phyloP scores from a whole-genome alignment of 2,797 vertebrate genomes.

The Philypnodon macrostomus region DNA sequence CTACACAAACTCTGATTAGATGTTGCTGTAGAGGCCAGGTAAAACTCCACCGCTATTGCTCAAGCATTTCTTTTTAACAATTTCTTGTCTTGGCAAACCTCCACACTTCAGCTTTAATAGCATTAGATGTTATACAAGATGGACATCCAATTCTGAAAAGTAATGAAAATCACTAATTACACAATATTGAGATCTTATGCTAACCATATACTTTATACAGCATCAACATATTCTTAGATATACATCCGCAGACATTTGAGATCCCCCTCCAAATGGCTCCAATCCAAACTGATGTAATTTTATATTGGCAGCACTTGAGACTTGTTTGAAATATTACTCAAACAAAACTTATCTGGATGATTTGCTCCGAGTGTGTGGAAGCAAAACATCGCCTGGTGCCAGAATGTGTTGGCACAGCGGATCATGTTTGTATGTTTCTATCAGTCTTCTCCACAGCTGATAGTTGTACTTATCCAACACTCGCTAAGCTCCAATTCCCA shows the following conservation, averaged over 20 bases:
- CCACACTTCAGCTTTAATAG: too few relatives aligned
- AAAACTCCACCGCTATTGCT: too few relatives aligned
- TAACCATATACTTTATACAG: neutral
- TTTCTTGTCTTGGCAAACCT: too few relatives aligned
- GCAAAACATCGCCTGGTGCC: slow-evolving; percentile 28
- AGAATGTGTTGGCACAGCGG: slow-evolving; percentile 38
- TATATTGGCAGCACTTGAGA: slow-evolving; percentile 5
- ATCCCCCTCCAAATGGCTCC: neutral
- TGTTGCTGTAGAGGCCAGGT: too few relatives aligned
- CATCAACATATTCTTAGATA: slow-evolving; percentile 6
- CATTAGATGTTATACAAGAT: too few relatives aligned
- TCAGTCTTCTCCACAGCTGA: slow-evolving; percentile 38
- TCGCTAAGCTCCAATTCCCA: slow-evolving; percentile 34
- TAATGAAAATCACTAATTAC: too few relatives aligned
- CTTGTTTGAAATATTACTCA: slow-evolving; percentile 24
- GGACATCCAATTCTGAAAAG: too few relatives aligned
- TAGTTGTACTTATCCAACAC: slow-evolving; percentile 32
- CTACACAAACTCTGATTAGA: too few relatives aligned
- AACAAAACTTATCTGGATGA: slow-evolving; percentile 43
- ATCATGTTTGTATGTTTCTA: slow-evolving; percentile 45
- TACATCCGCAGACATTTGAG: neutral
- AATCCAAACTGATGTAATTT: slow-evolving; percentile 11
- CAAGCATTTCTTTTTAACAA: too few relatives aligned
- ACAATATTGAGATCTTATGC: neutral
- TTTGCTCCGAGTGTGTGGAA: slow-evolving; percentile 32